Percentiles rank a stretch among this genome's conserved stretches.
phyloP scores from a whole-genome alignment of 1,140 invertebrate genomes.

The Euwallacea fornicatus region DNA sequence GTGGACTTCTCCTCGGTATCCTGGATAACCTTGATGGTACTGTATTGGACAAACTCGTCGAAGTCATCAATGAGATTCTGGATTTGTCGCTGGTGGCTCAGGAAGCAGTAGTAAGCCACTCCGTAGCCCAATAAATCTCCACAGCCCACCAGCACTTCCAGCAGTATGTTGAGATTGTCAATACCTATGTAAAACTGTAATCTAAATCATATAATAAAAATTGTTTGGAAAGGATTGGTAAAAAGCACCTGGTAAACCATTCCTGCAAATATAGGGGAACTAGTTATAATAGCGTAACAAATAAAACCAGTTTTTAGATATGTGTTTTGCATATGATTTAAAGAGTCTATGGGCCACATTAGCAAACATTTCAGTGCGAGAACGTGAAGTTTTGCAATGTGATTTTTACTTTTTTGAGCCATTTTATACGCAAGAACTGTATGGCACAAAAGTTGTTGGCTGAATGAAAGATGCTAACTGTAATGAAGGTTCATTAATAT shows the following conservation, averaged over 20 bases:
- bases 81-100: constrained; percentile 20
- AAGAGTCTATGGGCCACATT: not conserved
- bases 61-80: constrained; percentile 25
- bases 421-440: no score
- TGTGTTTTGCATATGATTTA: not conserved
- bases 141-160: constrained; percentile 23
- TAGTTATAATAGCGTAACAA: not conserved
- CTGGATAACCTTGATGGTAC: constrained; percentile 5
- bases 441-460: no score
- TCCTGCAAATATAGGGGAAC: constrained; percentile 1
- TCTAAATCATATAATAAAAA: not conserved
- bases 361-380: constrained; percentile 4
- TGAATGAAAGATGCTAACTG: no score
- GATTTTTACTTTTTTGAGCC: no score
- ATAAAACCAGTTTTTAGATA: not conserved
- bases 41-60: constrained; percentile 17
- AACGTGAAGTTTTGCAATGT: no score
- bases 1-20: constrained; percentile 10
- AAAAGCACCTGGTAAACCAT: constrained; percentile 5
- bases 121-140: constrained; percentile 20
- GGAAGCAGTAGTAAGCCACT: constrained; percentile 10
- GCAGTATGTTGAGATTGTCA: constrained; percentile 13
- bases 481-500: no score
- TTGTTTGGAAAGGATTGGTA: not conserved
- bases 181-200: constrained; percentile 22